Conservation (phyloP, 1,140 invertebrate species). For the Eriosoma lanigerum region DNA sequence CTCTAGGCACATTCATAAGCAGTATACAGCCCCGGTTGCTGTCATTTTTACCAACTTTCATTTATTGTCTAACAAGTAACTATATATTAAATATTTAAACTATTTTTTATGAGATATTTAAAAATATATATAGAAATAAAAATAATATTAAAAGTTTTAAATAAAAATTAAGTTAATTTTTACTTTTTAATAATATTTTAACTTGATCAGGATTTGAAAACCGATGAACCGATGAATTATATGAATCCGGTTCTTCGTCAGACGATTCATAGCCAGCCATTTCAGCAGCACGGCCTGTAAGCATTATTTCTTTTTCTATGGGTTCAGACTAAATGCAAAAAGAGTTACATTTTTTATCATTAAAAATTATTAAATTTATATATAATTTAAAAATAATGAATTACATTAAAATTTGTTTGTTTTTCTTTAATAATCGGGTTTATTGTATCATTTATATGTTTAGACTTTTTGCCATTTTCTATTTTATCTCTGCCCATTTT, state of each 20-base stretch:
- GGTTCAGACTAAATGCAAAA: slow-evolving; percentile 52
- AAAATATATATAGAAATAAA: too few relatives aligned
- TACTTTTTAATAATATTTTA: slow-evolving; percentile 73
- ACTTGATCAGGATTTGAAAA: slow-evolving; percentile 70
- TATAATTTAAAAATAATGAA: slow-evolving; percentile 55
- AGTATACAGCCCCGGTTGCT: too few relatives aligned
- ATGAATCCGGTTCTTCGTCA: slow-evolving; percentile 63
- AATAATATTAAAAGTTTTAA: background rate
- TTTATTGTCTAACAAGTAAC: too few relatives aligned
- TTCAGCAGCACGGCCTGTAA: slow-evolving; percentile 78
- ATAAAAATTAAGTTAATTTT: slow-evolving; percentile 23
- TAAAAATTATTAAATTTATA: slow-evolving; percentile 50
- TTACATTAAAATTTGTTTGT: slow-evolving; percentile 54
- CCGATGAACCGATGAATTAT: slow-evolving; percentile 59
- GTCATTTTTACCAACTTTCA: too few relatives aligned
- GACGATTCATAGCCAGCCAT: slow-evolving; percentile 74
- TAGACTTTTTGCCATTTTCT: slow-evolving; percentile 56
- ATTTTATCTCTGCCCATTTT: slow-evolving; percentile 57
- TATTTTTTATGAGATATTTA: too few relatives aligned
- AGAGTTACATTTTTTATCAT: slow-evolving; percentile 41
- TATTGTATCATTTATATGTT: slow-evolving; percentile 41
- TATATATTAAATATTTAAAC: slow-evolving; percentile 19
- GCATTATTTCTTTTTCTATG: slow-evolving; percentile 60
- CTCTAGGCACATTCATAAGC: too few relatives aligned
- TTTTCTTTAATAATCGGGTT: slow-evolving; percentile 52